Percentiles rank a stretch among this genome's conserved stretches.
Conservation (phyloP, 2,797 vertebrate species). For the Sylvilagus floridanus region DNA sequence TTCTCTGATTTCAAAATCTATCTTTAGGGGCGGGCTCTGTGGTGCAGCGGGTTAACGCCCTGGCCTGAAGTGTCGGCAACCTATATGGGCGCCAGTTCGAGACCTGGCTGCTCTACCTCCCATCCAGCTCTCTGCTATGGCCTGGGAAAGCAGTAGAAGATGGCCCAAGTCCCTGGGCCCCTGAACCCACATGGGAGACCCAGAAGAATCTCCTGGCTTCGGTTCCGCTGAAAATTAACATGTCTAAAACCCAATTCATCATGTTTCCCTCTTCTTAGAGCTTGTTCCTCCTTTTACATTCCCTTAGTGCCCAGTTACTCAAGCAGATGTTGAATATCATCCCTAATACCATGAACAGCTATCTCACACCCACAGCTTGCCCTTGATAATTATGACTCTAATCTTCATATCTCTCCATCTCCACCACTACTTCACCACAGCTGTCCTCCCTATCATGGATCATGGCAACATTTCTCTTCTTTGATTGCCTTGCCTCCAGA, state of each 20-base stretch:
- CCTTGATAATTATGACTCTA: neutral
- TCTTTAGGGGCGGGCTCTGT: neutral
- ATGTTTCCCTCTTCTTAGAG: conserved; percentile 12
- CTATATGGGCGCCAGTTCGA: too few species aligned
- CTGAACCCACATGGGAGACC: too few species aligned
- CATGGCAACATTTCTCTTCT: neutral
- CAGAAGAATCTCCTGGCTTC: too few species aligned
- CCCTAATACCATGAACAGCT: neutral
- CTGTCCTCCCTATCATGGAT: neutral
- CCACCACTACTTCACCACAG: neutral
- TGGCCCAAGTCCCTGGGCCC: too few species aligned
- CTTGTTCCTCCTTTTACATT: neutral
- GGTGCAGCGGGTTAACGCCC: too few species aligned
- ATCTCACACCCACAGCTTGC: neutral
- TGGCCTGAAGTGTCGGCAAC: too few species aligned
- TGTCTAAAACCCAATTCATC: conserved; percentile 14
- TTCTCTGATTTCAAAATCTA: conserved; percentile 24
- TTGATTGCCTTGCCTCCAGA: neutral
- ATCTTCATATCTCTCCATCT: neutral
- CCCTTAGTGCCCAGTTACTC: neutral
- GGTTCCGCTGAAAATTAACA: neutral
- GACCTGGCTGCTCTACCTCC: too few species aligned
- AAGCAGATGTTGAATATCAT: conserved; percentile 5
- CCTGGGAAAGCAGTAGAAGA: too few species aligned
- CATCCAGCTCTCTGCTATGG: too few species aligned